Base-by-base conservation (phyloP, 2,888 invertebrate genomes). In the Calameuta idolon region DNA sequence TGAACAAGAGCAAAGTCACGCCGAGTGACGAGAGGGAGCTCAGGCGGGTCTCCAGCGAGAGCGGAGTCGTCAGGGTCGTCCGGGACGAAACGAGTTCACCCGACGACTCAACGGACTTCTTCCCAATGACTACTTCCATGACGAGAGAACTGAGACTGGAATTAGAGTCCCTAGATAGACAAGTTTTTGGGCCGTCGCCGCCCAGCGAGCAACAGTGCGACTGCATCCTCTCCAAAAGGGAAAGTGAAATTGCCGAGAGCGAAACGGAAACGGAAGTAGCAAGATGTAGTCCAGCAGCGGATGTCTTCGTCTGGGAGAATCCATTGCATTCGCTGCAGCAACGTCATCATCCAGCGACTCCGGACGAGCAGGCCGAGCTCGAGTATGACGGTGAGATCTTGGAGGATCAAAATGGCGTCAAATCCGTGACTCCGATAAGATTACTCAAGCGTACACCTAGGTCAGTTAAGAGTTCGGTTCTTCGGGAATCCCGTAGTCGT, bases 41-140 rank as follows among this genome's bases (percentile, higher is more conserved):
- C 37, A 86, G 87, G 4, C 86, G 87, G 69, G 89, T 89, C 12
- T 87, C 90, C 0, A 89, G 88, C 79, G 90, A 90, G 69, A 88
- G 89, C 37, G 88, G 88, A 55, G 88, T 88, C 4, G 85, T 88
- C n/a, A 84, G 86, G 73, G 85, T 86, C 1, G 79, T 86, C 3
- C 86, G 87, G 34, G 91, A 91, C 37, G 91, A 91, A 69, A 83
- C 83, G 33, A 87, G 85, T 77, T 96, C 96, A 81, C 96, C 96
- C 0, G 96, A 96, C 84, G 96, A 97, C 90, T 95, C 95, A 1
- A 95, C 96, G 84, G 92, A 92, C 76, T 97, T 97, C 89, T 96
- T 96, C 88, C 97, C 97, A 3, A 96, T 97, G 95, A 96, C 96
- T 0, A 97, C 96, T 5, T 96, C 97, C 3, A 96, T 97, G 93